Percentiles rank a stretch among this genome's conserved stretches.
These are phyloP conservation scores for Corythornis cristatus DNA, from an alignment of 2,113 vertebrate species.

Conservation along the genomic window DNA sequence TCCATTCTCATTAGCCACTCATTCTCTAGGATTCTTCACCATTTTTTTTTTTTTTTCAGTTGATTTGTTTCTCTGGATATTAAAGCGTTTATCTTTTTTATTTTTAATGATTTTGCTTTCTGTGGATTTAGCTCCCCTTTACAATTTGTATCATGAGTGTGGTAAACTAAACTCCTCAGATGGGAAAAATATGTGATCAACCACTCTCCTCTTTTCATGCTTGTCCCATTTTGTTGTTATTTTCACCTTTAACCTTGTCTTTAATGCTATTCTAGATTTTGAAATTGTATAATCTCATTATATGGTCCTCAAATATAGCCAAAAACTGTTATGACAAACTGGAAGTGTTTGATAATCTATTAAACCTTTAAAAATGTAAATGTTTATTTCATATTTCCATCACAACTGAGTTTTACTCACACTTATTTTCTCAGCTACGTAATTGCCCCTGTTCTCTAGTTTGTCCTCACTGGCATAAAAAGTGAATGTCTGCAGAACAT, in stretches of 20 bases:
- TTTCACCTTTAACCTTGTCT: not conserved
- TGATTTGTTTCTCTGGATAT: not conserved
- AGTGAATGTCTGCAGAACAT: conserved; percentile 96
- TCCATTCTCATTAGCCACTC: not conserved
- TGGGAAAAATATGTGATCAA: not conserved
- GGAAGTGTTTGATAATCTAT: not conserved
- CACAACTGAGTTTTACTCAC: conserved; percentile 77
- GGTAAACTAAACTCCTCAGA: not conserved
- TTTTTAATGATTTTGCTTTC: not conserved
- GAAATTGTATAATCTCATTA: not conserved
- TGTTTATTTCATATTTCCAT: not conserved
- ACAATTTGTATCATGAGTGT: not conserved
- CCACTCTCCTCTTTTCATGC: not conserved
- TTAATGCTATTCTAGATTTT: not conserved
- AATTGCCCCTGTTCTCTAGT: conserved; percentile 94
- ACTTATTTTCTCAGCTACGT: conserved; percentile 81
- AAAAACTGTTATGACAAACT: not conserved
- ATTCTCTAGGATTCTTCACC: not conserved
- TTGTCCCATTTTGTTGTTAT: not conserved
- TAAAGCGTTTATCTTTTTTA: not conserved
- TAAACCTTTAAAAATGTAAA: not conserved
- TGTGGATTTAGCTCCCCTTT: not conserved
- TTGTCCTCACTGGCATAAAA: conserved; percentile 99
- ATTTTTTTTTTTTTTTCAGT: not conserved
- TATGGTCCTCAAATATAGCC: not conserved